Evolutionary conservation across 2,113 vertebrate species (phyloP), one percentile per base, ranked within the genome.

Genomic region (Heterotis niloticus): DNA sequence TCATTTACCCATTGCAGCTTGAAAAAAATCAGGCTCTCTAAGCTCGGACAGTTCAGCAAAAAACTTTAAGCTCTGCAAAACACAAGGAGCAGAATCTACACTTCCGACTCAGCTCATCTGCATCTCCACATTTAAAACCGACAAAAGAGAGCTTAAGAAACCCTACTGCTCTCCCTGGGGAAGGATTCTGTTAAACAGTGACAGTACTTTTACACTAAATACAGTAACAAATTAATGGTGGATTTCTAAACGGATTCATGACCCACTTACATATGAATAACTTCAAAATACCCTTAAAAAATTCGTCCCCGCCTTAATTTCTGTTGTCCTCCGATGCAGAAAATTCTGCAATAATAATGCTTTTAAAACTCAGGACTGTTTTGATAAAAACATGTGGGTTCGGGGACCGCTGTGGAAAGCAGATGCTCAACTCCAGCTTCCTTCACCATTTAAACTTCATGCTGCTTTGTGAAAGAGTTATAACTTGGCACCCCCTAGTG

Each of bases 401-500:
- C n/a, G n/a, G n/a, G n/a, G 3, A 44, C 7, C 34, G 2, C 34
- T 44, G 34, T 44, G 34, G n/a, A 26, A 5, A 65, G 26, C 20
- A 52, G n/a, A 7, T 44, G 34, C 23, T 16, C 44, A 54, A 20
- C 34, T 34, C 18, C 14, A 17, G 12, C 16, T 20, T 52, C 68
- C 7, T 44, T 44, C 68, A 71, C 18, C 18, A 2, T 20, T 12
- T 62, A 62, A 62, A 62, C 10, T 13, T 13, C 59, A 62, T 62
- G 59, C 34, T 44, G 44, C 20, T 54, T n/a, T 24, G 34, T 11
- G 18, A 71, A 71, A 52, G 69, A 17, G 16, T 10, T 13, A 59
- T 28, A 54, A 78, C 52, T 62, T 51, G 59, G 26, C 74, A 71
- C 88, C 89, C 88, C 84, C 89, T 90, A 81, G 89, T 89, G 88